Evolutionary conservation across 1,140 invertebrate species (phyloP).

Genomic region (Euura saliciscinereae): DNA sequence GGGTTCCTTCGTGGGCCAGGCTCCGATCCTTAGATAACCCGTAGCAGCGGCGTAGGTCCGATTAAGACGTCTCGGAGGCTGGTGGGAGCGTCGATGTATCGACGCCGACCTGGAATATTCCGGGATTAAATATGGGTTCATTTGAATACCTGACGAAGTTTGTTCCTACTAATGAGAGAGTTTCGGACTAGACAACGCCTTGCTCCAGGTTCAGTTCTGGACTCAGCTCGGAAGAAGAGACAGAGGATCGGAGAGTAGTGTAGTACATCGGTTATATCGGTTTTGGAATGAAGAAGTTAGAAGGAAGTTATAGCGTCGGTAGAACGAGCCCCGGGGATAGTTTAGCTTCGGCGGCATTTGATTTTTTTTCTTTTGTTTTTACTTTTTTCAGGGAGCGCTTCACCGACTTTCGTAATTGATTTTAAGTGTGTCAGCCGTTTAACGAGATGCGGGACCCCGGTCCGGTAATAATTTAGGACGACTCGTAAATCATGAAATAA

Average conservation of each 20-base stretch:
- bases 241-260: too few relatives aligned
- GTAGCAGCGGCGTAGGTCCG: neutral
- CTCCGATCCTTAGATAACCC: constrained; percentile 4
- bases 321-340: neutral
- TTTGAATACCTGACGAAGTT: constrained; percentile 7
- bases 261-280: neutral
- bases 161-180: neutral
- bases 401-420: constrained; percentile 1
- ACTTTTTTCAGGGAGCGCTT: neutral
- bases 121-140: constrained; percentile 5
- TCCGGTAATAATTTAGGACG: constrained; percentile 1
- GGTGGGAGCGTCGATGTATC: neutral
- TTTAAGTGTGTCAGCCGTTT: constrained; percentile 2
- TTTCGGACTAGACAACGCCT: too few relatives aligned
- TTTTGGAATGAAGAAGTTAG: constrained; percentile 2
- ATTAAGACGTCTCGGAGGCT: neutral
- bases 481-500: constrained; percentile 3
- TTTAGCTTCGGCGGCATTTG: neutral
- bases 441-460: neutral
- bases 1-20: neutral
- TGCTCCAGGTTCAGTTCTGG: too few relatives aligned
- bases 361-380: too few relatives aligned
- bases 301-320: neutral
- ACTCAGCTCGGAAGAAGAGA: too few relatives aligned
- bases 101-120: constrained; percentile 6